A percentile compares a stretch with the other conserved stretches of the same genome.
Conservation (phyloP, 2,888 invertebrate genomes). For the Eustalomyia histrio region DNA sequence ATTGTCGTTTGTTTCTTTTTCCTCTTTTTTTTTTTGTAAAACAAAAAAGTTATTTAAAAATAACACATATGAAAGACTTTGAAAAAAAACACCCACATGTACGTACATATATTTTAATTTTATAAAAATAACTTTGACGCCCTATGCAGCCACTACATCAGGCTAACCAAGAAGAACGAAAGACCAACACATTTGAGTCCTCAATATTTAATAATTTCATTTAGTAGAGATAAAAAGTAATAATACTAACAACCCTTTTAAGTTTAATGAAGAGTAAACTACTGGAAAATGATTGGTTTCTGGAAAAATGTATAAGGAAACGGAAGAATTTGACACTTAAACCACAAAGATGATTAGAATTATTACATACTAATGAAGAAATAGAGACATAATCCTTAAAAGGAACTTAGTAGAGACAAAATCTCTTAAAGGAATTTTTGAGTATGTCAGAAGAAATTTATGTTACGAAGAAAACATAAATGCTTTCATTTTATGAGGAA, state of each 20-base stretch:
- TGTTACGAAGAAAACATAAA: too few species aligned
- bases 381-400: too few species aligned
- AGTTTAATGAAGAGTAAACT: conserved; percentile 62
- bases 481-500: too few species aligned
- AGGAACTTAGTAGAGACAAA: too few species aligned
- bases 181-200: background rate
- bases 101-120: conserved; percentile 7
- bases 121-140: conserved; percentile 40
- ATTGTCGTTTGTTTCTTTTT: conserved; percentile 9
- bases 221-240: conserved; percentile 34
- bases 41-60: background rate
- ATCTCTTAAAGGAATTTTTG: too few species aligned
- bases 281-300: conserved; percentile 54
- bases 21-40: background rate
- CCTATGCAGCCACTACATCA: background rate
- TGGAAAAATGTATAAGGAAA: conserved; percentile 45
- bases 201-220: background rate
- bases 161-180: background rate
- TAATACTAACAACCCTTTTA: conserved; percentile 53
- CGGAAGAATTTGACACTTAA: conserved; percentile 39
- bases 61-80: conserved; percentile 38
- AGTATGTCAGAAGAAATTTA: too few species aligned
- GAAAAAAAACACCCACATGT: conserved; percentile 43
- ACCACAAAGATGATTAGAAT: conserved; percentile 30
- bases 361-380: too few species aligned